Percentiles rank a stretch among this genome's conserved stretches.
These are phyloP conservation scores for Pseudomugil tenellus DNA, from an alignment of 2,797 vertebrate genomes.

Conservation along the genomic window DNA sequence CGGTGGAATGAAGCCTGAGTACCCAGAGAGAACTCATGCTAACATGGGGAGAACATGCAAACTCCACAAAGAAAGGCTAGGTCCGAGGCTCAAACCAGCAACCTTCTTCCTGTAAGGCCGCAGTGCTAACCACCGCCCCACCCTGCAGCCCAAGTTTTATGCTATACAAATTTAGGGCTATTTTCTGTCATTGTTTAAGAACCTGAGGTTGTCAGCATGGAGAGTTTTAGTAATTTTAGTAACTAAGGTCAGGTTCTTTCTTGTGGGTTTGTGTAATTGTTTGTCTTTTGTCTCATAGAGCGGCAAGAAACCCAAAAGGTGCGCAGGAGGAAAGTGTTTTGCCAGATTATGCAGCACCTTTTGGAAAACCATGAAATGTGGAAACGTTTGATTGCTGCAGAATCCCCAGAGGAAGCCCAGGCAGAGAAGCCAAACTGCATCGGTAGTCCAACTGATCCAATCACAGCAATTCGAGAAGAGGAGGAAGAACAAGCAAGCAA, in stretches of 20 bases:
- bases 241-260: background rate
- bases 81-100: too few species aligned
- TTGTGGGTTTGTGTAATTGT: constrained; percentile 14
- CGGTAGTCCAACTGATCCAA: constrained; percentile 84
- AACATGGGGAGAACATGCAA: too few species aligned
- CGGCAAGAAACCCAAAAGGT: constrained; percentile 74
- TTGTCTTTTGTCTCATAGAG: constrained; percentile 65
- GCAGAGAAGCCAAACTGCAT: constrained; percentile 75
- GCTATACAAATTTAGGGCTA: too few species aligned
- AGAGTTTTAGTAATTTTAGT: background rate
- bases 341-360: constrained; percentile 95
- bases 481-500: constrained; percentile 90
- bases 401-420: constrained; percentile 78
- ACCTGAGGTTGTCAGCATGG: background rate
- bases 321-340: constrained; percentile 89
- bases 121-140: too few species aligned
- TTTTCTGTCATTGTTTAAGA: too few species aligned
- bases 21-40: too few species aligned
- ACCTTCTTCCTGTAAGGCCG: too few species aligned
- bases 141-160: too few species aligned
- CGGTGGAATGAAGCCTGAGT: too few species aligned
- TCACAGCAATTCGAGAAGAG: constrained; percentile 93
- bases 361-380: constrained; percentile 98
- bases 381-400: constrained; percentile 92
- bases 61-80: too few species aligned